phyloP scores from a whole-genome alignment of 2,888 invertebrate genomes.

The Troides helena region DNA sequence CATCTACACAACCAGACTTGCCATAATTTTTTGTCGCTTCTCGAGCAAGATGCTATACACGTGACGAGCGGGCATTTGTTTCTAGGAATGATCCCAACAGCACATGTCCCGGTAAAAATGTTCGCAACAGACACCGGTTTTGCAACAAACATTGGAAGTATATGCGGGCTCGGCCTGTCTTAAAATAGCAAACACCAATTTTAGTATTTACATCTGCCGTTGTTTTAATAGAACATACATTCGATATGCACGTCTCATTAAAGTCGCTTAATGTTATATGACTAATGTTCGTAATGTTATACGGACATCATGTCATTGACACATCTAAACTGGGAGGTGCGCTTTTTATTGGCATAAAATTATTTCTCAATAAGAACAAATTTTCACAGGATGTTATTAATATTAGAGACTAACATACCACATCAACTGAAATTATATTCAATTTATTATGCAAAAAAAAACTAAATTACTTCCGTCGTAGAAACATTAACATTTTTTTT shows the following conservation, averaged over 20 bases:
- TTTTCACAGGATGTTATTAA: too few relatives aligned
- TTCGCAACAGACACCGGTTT: slow-evolving; percentile 41
- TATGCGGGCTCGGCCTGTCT: slow-evolving; percentile 47
- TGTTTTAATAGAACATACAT: slow-evolving; percentile 11
- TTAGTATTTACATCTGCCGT: slow-evolving; percentile 43
- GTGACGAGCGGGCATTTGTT: slow-evolving; percentile 53
- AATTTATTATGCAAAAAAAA: too few relatives aligned
- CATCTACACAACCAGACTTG: slow-evolving; percentile 46
- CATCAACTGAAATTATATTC: too few relatives aligned
- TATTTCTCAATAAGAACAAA: too few relatives aligned
- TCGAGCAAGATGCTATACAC: slow-evolving; percentile 55
- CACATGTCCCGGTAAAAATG: slow-evolving; percentile 53
- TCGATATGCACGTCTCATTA: neutral
- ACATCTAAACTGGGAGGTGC: too few relatives aligned
- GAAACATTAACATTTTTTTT: too few relatives aligned
- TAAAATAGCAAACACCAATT: slow-evolving; percentile 41
- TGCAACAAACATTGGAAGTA: slow-evolving; percentile 34
- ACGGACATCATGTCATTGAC: neutral
- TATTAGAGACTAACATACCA: too few relatives aligned
- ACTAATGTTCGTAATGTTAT: neutral
- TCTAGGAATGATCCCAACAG: slow-evolving; percentile 62
- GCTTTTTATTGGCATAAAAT: too few relatives aligned
- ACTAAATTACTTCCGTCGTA: too few relatives aligned
- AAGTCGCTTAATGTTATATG: neutral
- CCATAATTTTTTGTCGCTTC: slow-evolving; percentile 49